Base-by-base conservation (phyloP, 2,113 vertebrate genomes). In the Cyanoramphus novaezelandiae region DNA sequence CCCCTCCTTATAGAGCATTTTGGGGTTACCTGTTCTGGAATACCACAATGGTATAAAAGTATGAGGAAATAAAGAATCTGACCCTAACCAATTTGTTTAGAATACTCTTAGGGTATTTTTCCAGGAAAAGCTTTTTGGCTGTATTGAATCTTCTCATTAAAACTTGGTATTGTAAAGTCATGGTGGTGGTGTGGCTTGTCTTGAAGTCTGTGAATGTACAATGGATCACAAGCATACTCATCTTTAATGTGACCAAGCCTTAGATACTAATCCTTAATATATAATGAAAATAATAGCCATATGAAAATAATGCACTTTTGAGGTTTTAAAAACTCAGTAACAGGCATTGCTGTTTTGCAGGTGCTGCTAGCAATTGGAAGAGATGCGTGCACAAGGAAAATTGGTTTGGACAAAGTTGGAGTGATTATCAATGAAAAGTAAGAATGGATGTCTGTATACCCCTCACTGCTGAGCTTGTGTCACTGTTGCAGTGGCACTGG, bases 341-440 rank as follows among this genome's bases (percentile, higher is more conserved):
- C 2, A 0, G 55, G 13, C 24, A 10, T 39, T 93, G 37, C 59
- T 96, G 24, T 94, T 95, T 96, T 96, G 65, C 94, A 99, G 99
- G 98, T 99, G 35, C 82, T 99, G 90, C 87, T 99, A 49, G 98
- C 98, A 50, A 96, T 98, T 4, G 98, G 98, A 94, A 98, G 98
- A 95, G 98, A 99, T 72, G 80, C 98, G 13, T 98, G 98, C 88
- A 99, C 98, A 20, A 96, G 97, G 71, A 98, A 93, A 63, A 98
- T 99, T 60, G 98, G 98, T 62, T 97, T 99, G 90, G 98, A 99
- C 52, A 97, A 96, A 6, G 98, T 98, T 4, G 98, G 98, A 52
- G 98, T 99, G 91, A 97, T 93, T 80, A 97, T 98, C 94, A 98
- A 98, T 93, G 98, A 98, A 93, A 98, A 97, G 98, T 99, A 98